Conservation (phyloP, 1,140 invertebrate species). For the Mya arenaria region DNA sequence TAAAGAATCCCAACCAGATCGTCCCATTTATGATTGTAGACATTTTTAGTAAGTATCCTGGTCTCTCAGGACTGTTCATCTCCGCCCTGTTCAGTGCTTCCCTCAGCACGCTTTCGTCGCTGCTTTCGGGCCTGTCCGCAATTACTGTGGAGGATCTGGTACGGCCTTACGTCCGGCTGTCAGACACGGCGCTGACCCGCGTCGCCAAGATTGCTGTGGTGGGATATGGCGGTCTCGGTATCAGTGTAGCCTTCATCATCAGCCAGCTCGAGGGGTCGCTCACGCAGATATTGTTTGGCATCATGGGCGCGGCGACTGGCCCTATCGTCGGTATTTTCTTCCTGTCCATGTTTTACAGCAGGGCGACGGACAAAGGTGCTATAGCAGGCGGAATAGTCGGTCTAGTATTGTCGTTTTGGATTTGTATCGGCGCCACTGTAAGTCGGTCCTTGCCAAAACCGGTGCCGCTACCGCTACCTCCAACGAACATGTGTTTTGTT, state of each 20-base stretch:
- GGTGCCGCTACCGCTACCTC: slow-evolving; percentile 10
- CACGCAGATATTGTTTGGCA: slow-evolving; percentile 42
- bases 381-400: slow-evolving; percentile 25
- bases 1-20: slow-evolving; percentile 36
- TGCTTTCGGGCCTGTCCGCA: slow-evolving; percentile 24
- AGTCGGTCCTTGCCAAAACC: slow-evolving; percentile 12
- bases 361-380: slow-evolving; percentile 26
- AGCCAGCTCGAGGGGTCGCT: slow-evolving; percentile 24
- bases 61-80: slow-evolving; percentile 36
- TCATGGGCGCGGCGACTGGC: slow-evolving; percentile 40
- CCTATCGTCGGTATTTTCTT: slow-evolving; percentile 39
- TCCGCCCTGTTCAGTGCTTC: slow-evolving; percentile 45
- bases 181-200: neutral
- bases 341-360: slow-evolving; percentile 39
- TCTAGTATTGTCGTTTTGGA: slow-evolving; percentile 33
- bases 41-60: slow-evolving; percentile 31
- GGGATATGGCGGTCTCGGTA: slow-evolving; percentile 23
- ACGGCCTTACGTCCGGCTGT: slow-evolving; percentile 14
- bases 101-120: slow-evolving; percentile 34
- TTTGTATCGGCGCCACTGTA: slow-evolving; percentile 34
- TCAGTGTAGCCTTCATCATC: slow-evolving; percentile 16
- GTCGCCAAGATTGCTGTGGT: slow-evolving; percentile 29
- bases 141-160: slow-evolving; percentile 32
- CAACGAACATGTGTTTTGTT: neutral
- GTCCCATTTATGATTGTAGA: slow-evolving; percentile 45